These are phyloP conservation scores for Helleia helle DNA, from an alignment of 2,888 invertebrate genomes.

Conservation along the genomic window DNA sequence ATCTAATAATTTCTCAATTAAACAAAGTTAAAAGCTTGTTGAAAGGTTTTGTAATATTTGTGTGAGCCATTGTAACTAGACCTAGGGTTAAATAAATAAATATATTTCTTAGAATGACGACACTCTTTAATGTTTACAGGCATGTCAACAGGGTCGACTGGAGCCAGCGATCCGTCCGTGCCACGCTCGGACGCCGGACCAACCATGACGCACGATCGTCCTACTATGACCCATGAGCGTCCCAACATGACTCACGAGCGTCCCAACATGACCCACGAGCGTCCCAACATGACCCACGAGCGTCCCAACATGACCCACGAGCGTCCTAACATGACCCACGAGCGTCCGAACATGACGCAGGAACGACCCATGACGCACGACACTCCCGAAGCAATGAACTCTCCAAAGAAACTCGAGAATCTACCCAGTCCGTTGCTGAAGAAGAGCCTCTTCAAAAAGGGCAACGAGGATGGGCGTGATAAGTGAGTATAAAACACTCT, in stretches of 20 bases:
- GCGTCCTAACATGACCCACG: neutral
- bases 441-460: constrained; percentile 88
- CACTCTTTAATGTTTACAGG: constrained; percentile 31
- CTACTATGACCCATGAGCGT: neutral
- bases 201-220: neutral
- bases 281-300: constrained; percentile 16
- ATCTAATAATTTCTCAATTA: too few species aligned
- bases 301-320: neutral
- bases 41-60: too few species aligned
- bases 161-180: constrained; percentile 34
- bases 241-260: neutral
- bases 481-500: too few species aligned
- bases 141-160: constrained; percentile 51
- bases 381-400: constrained; percentile 22
- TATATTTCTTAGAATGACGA: too few species aligned
- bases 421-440: constrained; percentile 79
- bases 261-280: constrained; percentile 16
- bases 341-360: neutral
- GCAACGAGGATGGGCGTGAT: constrained; percentile 93
- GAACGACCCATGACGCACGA: constrained; percentile 24
- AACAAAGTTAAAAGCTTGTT: too few species aligned
- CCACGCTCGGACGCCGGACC: constrained; percentile 29
- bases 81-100: too few species aligned
- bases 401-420: constrained; percentile 38
- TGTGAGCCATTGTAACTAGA: too few species aligned